phyloP scores from a whole-genome alignment of 2,888 invertebrate species.

The Diplazon laetatorius region DNA sequence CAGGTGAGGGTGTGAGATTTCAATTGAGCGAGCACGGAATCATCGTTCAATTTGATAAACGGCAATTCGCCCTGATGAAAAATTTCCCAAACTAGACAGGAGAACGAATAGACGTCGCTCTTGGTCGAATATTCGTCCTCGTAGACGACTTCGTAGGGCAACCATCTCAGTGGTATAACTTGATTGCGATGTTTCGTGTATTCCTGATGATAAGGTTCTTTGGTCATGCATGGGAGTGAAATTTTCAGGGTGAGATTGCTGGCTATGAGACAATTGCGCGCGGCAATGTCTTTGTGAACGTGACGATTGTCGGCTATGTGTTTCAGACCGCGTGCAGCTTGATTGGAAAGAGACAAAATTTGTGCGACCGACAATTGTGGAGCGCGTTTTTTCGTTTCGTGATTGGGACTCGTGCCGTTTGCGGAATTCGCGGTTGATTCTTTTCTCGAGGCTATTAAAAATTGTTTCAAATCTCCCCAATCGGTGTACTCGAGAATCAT shows the following conservation, averaged over 20 bases:
- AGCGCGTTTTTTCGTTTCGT: constrained; percentile 80
- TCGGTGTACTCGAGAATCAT: constrained; percentile 96
- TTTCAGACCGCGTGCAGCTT: constrained; percentile 93
- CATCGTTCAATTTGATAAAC: constrained; percentile 90
- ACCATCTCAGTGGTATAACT: constrained; percentile 94
- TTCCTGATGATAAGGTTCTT: constrained; percentile 94
- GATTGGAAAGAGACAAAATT: constrained; percentile 87
- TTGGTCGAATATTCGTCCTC: constrained; percentile 96
- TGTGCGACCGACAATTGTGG: constrained; percentile 88
- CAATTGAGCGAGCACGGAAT: constrained; percentile 87
- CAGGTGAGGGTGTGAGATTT: constrained; percentile 87
- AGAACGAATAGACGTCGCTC: constrained; percentile 96
- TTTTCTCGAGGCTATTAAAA: constrained; percentile 86
- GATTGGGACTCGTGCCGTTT: constrained; percentile 69
- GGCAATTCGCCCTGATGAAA: constrained; percentile 91
- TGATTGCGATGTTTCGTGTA: constrained; percentile 93
- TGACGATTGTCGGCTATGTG: constrained; percentile 89
- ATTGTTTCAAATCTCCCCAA: constrained; percentile 97
- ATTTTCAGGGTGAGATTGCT: constrained; percentile 92
- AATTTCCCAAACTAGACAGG: constrained; percentile 95
- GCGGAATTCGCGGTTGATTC: constrained; percentile 62
- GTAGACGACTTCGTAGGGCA: constrained; percentile 93
- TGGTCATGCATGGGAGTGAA: constrained; percentile 90
- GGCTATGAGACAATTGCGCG: constrained; percentile 95
- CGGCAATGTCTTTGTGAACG: constrained; percentile 96